A percentile compares a stretch with the other conserved stretches of the same genome.
Evolutionary conservation across 1,140 invertebrate genomes (phyloP).

Genomic region (Sogatella furcifera): DNA sequence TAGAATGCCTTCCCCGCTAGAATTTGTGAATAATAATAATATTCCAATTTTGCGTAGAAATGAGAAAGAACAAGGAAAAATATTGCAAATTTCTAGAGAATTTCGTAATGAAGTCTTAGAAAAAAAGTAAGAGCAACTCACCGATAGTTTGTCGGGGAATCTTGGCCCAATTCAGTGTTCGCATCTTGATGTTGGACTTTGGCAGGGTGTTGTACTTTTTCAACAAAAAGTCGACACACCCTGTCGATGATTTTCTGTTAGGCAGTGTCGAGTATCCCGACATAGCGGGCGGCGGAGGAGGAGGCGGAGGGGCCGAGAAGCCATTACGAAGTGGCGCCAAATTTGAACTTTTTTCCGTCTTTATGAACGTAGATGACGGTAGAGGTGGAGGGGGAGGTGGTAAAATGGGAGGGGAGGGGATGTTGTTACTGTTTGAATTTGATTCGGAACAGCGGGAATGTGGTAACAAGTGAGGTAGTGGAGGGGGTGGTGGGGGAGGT

Average conservation of each 20-base stretch:
- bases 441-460: background rate
- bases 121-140: constrained; percentile 12
- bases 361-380: background rate
- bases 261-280: constrained; percentile 13
- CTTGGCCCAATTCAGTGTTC: constrained; percentile 35
- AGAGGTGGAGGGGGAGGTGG: constrained; percentile 16
- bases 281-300: constrained; percentile 15
- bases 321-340: too few species aligned
- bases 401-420: background rate
- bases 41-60: too few species aligned
- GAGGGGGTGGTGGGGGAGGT: constrained; percentile 22
- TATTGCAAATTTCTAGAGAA: too few species aligned
- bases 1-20: too few species aligned
- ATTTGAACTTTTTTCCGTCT: too few species aligned
- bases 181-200: constrained; percentile 31
- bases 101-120: too few species aligned
- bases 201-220: constrained; percentile 25
- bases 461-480: constrained; percentile 12
- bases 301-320: background rate
- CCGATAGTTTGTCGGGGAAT: constrained; percentile 27
- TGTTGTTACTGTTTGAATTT: constrained; percentile 1
- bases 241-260: constrained; percentile 8
- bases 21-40: too few species aligned
- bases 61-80: too few species aligned
- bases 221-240: background rate